Base-by-base conservation (phyloP, 2,113 vertebrate species). In the Rhinolophus sinicus region DNA sequence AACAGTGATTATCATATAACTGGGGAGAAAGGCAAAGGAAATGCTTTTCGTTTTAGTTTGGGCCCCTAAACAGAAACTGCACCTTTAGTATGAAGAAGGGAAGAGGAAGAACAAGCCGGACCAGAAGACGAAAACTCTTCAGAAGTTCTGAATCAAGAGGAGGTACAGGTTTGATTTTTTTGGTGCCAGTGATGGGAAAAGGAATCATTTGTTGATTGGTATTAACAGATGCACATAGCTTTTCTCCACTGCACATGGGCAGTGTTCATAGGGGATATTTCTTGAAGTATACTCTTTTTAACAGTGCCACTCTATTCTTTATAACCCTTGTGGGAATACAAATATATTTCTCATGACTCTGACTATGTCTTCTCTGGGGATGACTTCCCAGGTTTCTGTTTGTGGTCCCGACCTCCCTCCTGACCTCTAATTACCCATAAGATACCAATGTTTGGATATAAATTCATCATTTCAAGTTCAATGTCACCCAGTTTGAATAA, bases 31-130 rank as follows among this genome's bases (percentile, higher is more conserved):
- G 35, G 21, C n/a, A 19, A 50, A 93, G n/a, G 85, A 78, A 62
- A 69, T 64, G 64, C 22, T 38, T 30, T 78, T 44, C n/a, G 12
- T 84, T 92, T 38, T 73, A 96, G 86, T 1, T 65, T 80, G 8
- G 87, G 5, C 76, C 67, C 33, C 80, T 54, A 65, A 82, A 22
- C 62, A 67, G 85, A 89, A 93, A 65, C 33, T 52, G 7, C 0
- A 40, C 50, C 40, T 14, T 78, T 72, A 96, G 8, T 8, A 99
- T 99, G 99, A 98, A 35, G 96, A 98, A 97, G 64, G 69, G 82
- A 87, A 98, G 94, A 97, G 99, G 99, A 26, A 98, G 99, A 47
- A 98, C 99, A 13, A 88, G 96, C 60, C 97, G 99, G 60, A 95
- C 95, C 64, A 98, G 98, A 88, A 98, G 92, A 93, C 98, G 95